Evolutionary conservation across 2,113 vertebrate genomes (phyloP), one percentile per base, ranked within the genome.

Genomic region (Nothobranchius furzeri): DNA sequence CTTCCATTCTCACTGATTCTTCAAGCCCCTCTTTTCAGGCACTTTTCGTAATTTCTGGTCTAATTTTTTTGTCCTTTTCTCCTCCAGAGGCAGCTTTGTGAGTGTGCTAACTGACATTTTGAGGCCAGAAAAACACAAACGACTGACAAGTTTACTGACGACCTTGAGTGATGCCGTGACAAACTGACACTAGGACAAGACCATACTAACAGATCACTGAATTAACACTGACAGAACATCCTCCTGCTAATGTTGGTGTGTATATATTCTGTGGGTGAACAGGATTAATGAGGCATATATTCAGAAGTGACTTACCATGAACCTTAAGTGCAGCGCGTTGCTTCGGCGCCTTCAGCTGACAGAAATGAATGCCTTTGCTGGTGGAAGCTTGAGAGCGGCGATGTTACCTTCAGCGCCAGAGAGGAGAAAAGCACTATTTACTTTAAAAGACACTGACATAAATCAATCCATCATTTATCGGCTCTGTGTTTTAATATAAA

Each of bases 21-120:
- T 78, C 58, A 30, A 30, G 12, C 14, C 70, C 42, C 48, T 46
- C 53, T 54, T 66, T 54, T 64, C 68, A 64, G 48, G 58, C 50
- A 62, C 17, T 75, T 60, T 65, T 68, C 24, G 4, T 67, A 75
- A 62, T 62, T 24, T 54, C 60, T 58, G 13, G 55, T 12, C 42
- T 20, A 20, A 20, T 20, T 54, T 60, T 57, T 30, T 3, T 30
- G 30, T 30, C 30, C 30, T 30, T 30, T 30, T 30, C 30, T 30
- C 30, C 30, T 30, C 30, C 30, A 15, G 42, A 66, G 52, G 46
- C 42, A 62, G 57, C 58, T 66, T 77, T 67, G 76, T 70, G 65
- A 60, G 70, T 24, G 70, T 76, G 59, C 59, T 50, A 73, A 69
- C 20, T 7, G 85, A 89, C 85, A 87, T 88, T 88, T 88, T 82